These are phyloP conservation scores for Eupithecia tripunctaria DNA, from an alignment of 2,888 invertebrate species.

Conservation along the genomic window DNA sequence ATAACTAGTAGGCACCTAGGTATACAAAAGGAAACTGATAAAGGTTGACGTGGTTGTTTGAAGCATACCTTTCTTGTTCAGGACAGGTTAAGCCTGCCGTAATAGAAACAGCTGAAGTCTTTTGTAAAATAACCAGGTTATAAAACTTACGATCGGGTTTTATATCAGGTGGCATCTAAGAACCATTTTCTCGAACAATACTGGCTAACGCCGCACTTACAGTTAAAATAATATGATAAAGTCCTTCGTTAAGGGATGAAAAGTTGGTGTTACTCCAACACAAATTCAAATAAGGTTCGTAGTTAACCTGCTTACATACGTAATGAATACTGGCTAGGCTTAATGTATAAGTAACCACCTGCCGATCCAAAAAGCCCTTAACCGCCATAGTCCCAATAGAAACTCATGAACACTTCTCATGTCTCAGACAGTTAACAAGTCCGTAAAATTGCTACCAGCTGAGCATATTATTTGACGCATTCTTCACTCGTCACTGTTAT, in stretches of 20 bases:
- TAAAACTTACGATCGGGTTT: not conserved
- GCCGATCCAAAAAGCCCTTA: not conserved
- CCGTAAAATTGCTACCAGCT: conserved; percentile 12
- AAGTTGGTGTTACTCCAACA: too few relatives aligned
- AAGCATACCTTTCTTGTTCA: not conserved
- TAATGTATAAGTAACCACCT: not conserved
- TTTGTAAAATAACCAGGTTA: not conserved
- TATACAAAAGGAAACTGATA: not conserved
- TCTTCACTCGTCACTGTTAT: conserved; percentile 31
- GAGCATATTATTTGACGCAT: conserved; percentile 14
- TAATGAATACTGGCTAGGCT: not conserved
- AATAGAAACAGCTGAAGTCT: not conserved
- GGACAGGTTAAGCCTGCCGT: not conserved
- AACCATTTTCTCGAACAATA: not conserved
- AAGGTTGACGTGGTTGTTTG: conserved; percentile 2
- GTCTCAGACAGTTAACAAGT: conserved; percentile 9
- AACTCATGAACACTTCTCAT: conserved; percentile 4
- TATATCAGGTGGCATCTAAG: not conserved
- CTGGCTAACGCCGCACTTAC: too few relatives aligned
- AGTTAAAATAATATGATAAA: too few relatives aligned
- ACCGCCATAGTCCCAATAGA: not conserved
- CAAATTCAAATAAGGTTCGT: too few relatives aligned
- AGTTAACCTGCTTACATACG: too few relatives aligned
- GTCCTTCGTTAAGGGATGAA: too few relatives aligned
- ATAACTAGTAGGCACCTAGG: conserved; percentile 6